Evolutionary conservation across 2,113 vertebrate genomes (phyloP).

Genomic region (Crotalus tigris): DNA sequence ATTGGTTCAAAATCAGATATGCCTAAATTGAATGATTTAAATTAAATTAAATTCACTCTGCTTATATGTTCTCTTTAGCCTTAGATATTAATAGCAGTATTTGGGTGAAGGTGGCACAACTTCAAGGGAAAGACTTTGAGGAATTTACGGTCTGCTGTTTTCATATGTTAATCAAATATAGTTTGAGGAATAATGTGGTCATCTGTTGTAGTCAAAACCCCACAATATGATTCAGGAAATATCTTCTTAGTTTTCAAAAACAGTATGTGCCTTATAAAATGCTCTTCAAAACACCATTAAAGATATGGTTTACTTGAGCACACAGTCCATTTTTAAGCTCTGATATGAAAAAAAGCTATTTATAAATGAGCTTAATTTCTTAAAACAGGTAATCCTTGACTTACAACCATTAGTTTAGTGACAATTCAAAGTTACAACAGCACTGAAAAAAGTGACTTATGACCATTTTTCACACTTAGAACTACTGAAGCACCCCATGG

Average conservation of each 20-base stretch:
- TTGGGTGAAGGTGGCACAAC: not conserved
- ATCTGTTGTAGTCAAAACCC: not conserved
- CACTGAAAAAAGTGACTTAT: not conserved
- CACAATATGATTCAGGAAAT: not conserved
- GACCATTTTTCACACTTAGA: no score
- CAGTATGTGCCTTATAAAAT: not conserved
- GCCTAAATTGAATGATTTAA: not conserved
- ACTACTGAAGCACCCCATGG: not conserved
- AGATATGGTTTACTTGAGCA: not conserved
- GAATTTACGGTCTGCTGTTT: not conserved
- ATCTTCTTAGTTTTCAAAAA: not conserved
- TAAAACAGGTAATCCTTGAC: not conserved
- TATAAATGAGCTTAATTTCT: not conserved
- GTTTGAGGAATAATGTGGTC: not conserved
- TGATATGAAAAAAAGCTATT: not conserved
- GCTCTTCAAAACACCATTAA: not conserved
- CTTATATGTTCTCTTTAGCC: not conserved
- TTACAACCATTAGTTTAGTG: not conserved
- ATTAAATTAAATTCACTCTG: not conserved
- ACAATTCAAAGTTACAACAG: not conserved
- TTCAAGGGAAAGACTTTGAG: not conserved
- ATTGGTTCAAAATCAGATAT: not conserved
- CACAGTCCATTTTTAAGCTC: not conserved
- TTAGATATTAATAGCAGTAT: not conserved
- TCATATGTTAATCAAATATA: not conserved